phyloP scores from a whole-genome alignment of 2,113 vertebrate genomes.

The Corvus hawaiiensis region DNA sequence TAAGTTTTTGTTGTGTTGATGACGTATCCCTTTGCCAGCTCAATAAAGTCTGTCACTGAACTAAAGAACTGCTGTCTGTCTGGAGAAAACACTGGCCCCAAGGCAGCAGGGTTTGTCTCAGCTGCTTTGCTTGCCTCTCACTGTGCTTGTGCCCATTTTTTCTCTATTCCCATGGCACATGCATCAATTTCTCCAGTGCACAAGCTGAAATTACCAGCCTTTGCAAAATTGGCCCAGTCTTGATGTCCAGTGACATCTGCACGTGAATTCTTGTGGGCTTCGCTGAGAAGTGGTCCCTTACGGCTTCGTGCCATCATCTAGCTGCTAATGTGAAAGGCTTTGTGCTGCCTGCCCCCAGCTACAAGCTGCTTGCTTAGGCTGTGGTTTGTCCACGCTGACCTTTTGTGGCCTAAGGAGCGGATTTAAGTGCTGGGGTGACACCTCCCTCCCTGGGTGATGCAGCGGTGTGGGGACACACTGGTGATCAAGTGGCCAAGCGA shows the following conservation, averaged over 20 bases:
- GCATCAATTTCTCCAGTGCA: background rate
- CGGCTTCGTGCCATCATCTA: background rate
- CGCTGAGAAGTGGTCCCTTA: accelerated
- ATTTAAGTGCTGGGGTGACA: constrained; percentile 61
- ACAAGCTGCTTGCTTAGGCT: constrained; percentile 16
- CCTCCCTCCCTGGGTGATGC: constrained; percentile 22
- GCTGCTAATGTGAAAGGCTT: constrained; percentile 18
- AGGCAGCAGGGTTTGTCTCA: background rate
- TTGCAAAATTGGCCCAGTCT: background rate
- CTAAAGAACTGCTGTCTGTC: background rate
- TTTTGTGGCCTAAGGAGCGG: constrained; percentile 33
- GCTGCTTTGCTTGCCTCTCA: background rate
- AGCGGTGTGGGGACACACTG: background rate
- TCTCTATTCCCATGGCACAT: background rate
- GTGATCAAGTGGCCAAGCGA: accelerated
- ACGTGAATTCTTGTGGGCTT: background rate
- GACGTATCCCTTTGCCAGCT: background rate
- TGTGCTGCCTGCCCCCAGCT: constrained; percentile 30
- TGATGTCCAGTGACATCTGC: background rate
- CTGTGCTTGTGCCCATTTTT: background rate
- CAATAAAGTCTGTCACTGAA: background rate
- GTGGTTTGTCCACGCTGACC: constrained; percentile 50
- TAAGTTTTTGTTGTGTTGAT: background rate
- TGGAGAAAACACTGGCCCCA: background rate
- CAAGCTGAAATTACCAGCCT: background rate